Evolutionary conservation across 2,113 vertebrate species (phyloP), one percentile per base, ranked within the genome.

Genomic region (Lepus americanus): DNA sequence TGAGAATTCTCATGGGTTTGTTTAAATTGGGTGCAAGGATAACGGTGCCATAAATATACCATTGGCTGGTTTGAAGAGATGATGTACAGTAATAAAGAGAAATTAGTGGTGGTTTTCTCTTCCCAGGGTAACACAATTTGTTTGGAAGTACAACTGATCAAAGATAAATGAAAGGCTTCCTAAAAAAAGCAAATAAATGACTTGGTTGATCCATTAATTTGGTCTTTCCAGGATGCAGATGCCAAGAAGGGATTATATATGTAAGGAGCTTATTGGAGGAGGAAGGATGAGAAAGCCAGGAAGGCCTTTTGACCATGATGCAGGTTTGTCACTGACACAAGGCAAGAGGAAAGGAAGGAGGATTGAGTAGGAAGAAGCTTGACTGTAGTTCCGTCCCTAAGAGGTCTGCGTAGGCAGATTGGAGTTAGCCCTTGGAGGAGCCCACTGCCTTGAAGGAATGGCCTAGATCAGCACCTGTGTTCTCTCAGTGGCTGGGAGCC

Each of bases 1-100:
- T 78, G 82, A 85, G 33, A 95, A 59, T 73, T 44, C 25, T 77
- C 64, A 8, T 64, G 69, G 81, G 49, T 91, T 95, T 92, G 73
- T 89, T 89, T 93, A 27, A 69, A 33, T 78, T 84, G 64, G n/a
- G n/a, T 85, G 11, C 81, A 73, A 77, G 64, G 92, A 72, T 36
- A 87, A 90, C 74, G 55, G 12, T 9, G 29, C 20, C 11, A 20
- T 49, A 69, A 89, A 12, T 23, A 69, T 20, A 29, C 22, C 31
- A 36, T 73, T 82, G 79, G 49, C 83, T 76, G 12, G 13, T 55
- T 33, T 87, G 72, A 95, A 44, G 73, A 93, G 33, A n/a, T 66
- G 33, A 55, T 17, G 0, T 63, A 61, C 5, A 92, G 31, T 16
- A 79, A 89, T 12, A 51, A 67, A 90, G 64, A 82, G 29, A 95